These are phyloP conservation scores for Lerema accius DNA, from an alignment of 1,140 invertebrate species.

Conservation along the genomic window DNA sequence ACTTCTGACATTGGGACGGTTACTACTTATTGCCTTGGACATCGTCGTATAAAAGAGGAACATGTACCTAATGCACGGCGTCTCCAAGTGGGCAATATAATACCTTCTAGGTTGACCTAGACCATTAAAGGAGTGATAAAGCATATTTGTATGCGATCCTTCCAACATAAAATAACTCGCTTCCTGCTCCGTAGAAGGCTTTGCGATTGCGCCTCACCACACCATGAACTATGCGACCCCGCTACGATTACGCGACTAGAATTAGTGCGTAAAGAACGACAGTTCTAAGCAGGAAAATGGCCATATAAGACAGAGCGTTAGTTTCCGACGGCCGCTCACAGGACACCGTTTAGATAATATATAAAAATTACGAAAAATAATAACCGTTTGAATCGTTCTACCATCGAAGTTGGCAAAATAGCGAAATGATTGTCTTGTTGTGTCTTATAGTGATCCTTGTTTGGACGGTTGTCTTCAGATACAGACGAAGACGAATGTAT, in stretches of 20 bases:
- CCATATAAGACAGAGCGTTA: conserved; percentile 44
- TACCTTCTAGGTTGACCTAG: conserved; percentile 8
- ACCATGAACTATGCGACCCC: conserved; percentile 51
- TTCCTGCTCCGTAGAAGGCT: conserved; percentile 43
- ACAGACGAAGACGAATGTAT: conserved; percentile 58
- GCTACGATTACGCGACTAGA: conserved; percentile 33
- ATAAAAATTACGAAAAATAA: too few species aligned
- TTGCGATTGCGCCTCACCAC: background rate
- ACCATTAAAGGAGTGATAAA: background rate
- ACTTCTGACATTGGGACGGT: too few species aligned
- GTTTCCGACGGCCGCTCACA: conserved; percentile 32
- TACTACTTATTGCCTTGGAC: too few species aligned
- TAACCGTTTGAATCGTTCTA: too few species aligned
- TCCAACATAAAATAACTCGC: conserved; percentile 11
- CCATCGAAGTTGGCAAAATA: too few species aligned
- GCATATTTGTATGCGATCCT: background rate
- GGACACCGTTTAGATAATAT: too few species aligned
- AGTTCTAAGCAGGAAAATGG: conserved; percentile 45
- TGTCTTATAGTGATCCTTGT: conserved; percentile 41
- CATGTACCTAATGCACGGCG: too few species aligned
- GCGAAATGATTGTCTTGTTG: conserved; percentile 53
- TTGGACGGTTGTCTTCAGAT: conserved; percentile 53
- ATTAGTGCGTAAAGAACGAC: conserved; percentile 38
- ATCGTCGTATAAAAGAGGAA: too few species aligned
- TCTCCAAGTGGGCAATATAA: background rate